Evolutionary conservation across 2,113 vertebrate species (phyloP).

Genomic region (Labeo catla): DNA sequence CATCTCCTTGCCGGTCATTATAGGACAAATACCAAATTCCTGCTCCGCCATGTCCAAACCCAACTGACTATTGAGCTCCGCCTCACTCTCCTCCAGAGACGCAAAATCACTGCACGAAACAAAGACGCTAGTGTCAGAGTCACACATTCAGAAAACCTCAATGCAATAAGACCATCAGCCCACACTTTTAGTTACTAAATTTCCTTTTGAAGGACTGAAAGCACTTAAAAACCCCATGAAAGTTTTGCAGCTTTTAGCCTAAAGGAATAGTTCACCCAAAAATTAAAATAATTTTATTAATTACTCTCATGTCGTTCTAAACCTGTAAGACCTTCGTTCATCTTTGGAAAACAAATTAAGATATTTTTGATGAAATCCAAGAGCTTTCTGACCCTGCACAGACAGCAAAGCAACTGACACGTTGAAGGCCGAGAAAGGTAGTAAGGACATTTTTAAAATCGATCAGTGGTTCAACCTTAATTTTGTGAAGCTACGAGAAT

Average conservation of each 20-base stretch:
- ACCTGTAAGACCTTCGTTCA: too few species aligned
- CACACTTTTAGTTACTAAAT: not conserved
- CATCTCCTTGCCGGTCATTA: conserved; percentile 96
- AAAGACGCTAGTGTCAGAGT: not conserved
- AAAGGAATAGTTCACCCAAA: too few species aligned
- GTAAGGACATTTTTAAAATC: too few species aligned
- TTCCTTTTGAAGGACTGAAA: conserved; percentile 5
- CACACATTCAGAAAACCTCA: conserved; percentile 4
- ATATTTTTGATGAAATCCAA: too few species aligned
- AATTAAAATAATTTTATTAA: too few species aligned
- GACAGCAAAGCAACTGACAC: too few species aligned
- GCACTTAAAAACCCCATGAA: not conserved
- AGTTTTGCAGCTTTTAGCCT: not conserved
- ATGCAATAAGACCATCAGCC: not conserved
- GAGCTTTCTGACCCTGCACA: too few species aligned
- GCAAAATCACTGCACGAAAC: conserved; percentile 83
- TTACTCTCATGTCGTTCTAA: too few species aligned
- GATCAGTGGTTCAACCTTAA: too few species aligned
- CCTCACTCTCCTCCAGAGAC: conserved; percentile 80
- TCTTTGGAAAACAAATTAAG: too few species aligned
- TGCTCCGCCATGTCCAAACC: conserved; percentile 87
- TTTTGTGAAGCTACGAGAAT: too few species aligned
- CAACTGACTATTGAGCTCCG: conserved; percentile 85
- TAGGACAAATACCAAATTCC: conserved; percentile 91
- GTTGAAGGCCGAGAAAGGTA: too few species aligned